phyloP scores from a whole-genome alignment of 2,113 vertebrate species.

The Sphyrna mokarran region DNA sequence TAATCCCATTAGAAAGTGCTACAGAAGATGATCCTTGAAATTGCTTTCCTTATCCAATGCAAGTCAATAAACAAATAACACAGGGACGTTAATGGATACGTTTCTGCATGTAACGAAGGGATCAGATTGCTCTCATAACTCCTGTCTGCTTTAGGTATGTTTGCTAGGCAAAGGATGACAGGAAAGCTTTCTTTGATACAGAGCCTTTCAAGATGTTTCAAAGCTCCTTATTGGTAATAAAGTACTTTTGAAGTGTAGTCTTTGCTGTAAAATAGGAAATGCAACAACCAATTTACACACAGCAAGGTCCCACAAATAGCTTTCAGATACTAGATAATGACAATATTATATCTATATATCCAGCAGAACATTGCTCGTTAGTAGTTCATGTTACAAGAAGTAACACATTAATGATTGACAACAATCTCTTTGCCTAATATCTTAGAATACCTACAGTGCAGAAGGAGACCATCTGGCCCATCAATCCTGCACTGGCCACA shows the following conservation, averaged over 20 bases:
- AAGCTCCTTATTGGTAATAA: background rate
- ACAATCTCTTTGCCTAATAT: too few species aligned
- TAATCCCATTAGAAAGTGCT: background rate
- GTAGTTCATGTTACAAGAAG: too few species aligned
- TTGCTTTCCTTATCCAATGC: background rate
- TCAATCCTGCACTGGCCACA: too few species aligned
- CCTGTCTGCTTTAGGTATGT: background rate
- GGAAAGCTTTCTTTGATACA: background rate
- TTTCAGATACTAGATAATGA: background rate
- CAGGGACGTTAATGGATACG: background rate
- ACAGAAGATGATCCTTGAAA: background rate
- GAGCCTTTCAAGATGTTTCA: background rate
- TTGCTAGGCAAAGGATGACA: background rate
- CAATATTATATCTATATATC: background rate
- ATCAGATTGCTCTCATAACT: background rate
- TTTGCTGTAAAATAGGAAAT: background rate
- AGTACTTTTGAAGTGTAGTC: background rate
- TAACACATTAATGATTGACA: too few species aligned
- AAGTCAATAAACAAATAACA: background rate
- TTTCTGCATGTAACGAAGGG: background rate
- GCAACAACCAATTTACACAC: background rate
- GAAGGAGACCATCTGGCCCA: too few species aligned
- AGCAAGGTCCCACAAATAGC: background rate
- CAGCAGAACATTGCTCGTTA: background rate
- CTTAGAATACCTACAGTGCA: too few species aligned